Evolutionary conservation across 37 sponge, comb jelly and placozoan genomes (phyloP).

Genomic region (Oscarella lobularis): DNA sequence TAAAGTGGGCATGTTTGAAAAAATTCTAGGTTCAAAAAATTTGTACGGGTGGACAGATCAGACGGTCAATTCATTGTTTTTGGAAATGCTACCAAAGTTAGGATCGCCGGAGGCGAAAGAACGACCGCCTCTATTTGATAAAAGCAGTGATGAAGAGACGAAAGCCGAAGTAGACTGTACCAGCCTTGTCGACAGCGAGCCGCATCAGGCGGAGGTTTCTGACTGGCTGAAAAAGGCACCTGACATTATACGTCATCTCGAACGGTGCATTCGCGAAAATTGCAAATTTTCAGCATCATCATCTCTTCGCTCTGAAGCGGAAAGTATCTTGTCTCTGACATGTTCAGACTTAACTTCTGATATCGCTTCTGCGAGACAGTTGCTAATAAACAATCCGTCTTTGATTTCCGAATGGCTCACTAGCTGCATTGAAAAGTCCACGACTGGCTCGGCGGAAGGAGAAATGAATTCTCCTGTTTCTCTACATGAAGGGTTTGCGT

Average conservation of each 20-base stretch:
- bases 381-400: not conserved
- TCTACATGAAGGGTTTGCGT: slow-evolving; percentile 42
- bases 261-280: not conserved
- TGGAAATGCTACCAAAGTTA: not conserved
- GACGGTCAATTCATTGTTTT: not conserved
- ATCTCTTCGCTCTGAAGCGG: too few relatives aligned
- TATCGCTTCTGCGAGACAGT: not conserved
- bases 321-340: too few relatives aligned
- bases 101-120: not conserved
- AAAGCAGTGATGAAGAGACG: too few relatives aligned
- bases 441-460: too few relatives aligned
- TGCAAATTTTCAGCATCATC: too few relatives aligned
- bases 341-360: too few relatives aligned
- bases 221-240: not conserved
- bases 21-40: not conserved
- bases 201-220: not conserved
- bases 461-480: too few relatives aligned
- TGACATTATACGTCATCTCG: not conserved
- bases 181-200: not conserved
- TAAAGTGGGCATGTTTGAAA: slow-evolving; percentile 9
- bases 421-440: too few relatives aligned
- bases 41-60: not conserved
- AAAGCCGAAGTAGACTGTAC: not conserved
- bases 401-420: not conserved
- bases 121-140: too few relatives aligned